phyloP scores from a whole-genome alignment of 1,140 invertebrate species.

The Bradynema listronoti region DNA sequence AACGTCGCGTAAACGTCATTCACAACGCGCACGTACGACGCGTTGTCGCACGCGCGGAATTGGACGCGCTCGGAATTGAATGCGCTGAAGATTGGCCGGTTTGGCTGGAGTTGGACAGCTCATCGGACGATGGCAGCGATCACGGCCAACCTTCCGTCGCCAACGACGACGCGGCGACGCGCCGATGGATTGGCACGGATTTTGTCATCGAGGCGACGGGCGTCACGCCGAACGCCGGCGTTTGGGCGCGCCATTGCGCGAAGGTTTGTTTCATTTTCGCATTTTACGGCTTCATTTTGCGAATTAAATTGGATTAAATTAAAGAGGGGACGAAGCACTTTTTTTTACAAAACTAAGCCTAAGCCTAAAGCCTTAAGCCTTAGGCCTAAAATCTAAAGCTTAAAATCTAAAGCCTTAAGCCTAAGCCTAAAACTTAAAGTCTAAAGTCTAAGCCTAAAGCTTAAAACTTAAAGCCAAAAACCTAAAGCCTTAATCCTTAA shows the following conservation, averaged over 20 bases:
- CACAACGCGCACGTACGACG: too few relatives aligned
- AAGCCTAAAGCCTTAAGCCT: too few relatives aligned
- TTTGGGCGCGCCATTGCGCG: conserved; percentile 36
- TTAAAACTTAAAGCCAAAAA: too few relatives aligned
- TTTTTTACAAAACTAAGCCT: conserved; percentile 16
- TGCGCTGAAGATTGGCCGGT: conserved; percentile 2
- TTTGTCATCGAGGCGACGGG: conserved; percentile 91
- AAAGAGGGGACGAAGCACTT: not conserved
- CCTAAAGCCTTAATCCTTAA: too few relatives aligned
- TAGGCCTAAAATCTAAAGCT: too few relatives aligned
- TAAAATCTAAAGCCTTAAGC: too few relatives aligned
- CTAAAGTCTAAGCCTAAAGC: too few relatives aligned
- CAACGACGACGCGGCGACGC: conserved; percentile 69
- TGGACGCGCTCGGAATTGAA: too few relatives aligned
- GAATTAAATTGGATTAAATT: conserved; percentile 59
- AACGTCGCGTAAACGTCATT: too few relatives aligned
- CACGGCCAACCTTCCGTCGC: not conserved
- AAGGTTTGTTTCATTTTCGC: conserved; percentile 19
- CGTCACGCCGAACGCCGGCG: conserved; percentile 66
- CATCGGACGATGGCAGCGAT: too few relatives aligned
- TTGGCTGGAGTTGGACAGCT: conserved; percentile 16
- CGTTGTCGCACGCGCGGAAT: not conserved
- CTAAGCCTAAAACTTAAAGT: too few relatives aligned
- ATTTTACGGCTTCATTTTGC: not conserved
- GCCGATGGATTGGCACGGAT: conserved; percentile 73